phyloP scores from a whole-genome alignment of 2,113 vertebrate species.

The Chascanopsetta lugubris region DNA sequence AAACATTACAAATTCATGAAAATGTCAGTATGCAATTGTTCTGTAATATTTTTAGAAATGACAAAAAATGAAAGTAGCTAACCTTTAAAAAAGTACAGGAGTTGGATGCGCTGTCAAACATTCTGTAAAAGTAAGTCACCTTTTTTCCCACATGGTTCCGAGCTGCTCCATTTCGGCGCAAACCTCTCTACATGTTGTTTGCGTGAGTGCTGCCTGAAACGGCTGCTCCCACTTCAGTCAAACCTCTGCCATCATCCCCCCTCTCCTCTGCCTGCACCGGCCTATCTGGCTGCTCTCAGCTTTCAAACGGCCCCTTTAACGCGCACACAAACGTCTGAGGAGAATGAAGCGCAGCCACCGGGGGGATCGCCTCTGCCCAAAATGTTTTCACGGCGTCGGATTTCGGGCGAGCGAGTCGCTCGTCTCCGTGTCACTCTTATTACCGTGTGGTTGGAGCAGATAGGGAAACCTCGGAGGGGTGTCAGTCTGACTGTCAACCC shows the following conservation, averaged over 20 bases:
- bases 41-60: no score
- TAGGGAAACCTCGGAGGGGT: conserved; percentile 17
- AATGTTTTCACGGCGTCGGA: conserved; percentile 28
- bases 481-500: conserved; percentile 53
- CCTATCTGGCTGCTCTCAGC: conserved; percentile 30
- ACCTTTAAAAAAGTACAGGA: no score
- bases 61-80: no score
- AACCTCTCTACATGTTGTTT: conserved; percentile 21
- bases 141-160: conserved; percentile 25
- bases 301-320: conserved; percentile 42
- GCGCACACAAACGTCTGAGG: conserved; percentile 36
- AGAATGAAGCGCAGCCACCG: conserved; percentile 51
- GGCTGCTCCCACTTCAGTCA: conserved; percentile 35
- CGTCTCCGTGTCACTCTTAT: conserved; percentile 41
- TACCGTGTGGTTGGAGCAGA: conserved; percentile 43
- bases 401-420: conserved; percentile 5
- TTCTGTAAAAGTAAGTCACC: conserved; percentile 7
- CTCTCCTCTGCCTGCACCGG: conserved; percentile 6
- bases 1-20: no score
- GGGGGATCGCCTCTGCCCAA: conserved; percentile 49
- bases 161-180: conserved; percentile 49
- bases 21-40: no score
- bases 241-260: conserved; percentile 39
- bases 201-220: conserved; percentile 31
- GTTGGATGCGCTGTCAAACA: conserved; percentile 19